Percentiles rank a stretch among this genome's conserved stretches.
These are phyloP conservation scores for Brachionus asplanchnoidis DNA, from an alignment of 1,140 invertebrate genomes.

Conservation along the genomic window DNA sequence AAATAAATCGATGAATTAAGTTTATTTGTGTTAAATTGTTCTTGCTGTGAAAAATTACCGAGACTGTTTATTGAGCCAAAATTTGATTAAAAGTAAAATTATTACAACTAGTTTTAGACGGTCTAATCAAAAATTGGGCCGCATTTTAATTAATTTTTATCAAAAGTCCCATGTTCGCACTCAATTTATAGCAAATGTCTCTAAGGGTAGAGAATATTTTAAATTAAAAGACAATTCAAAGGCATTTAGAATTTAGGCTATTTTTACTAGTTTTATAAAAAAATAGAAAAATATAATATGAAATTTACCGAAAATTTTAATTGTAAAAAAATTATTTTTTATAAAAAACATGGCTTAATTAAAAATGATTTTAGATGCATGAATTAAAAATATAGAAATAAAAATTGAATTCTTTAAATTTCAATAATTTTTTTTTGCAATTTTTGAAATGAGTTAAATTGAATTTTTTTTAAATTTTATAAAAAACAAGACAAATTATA, in stretches of 20 bases:
- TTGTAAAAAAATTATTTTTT: too few relatives aligned
- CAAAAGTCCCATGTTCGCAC: background rate
- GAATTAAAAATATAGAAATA: too few relatives aligned
- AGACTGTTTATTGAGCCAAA: background rate
- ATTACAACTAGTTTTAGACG: constrained; percentile 1
- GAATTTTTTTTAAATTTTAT: too few relatives aligned
- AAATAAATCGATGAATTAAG: background rate
- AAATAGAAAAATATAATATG: background rate
- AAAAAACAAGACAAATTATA: too few relatives aligned
- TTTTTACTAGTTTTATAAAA: background rate
- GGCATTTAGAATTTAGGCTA: too few relatives aligned
- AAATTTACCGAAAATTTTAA: too few relatives aligned
- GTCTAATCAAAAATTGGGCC: background rate
- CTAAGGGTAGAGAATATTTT: background rate
- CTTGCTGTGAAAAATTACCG: background rate
- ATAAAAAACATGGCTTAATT: too few relatives aligned
- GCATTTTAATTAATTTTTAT: background rate
- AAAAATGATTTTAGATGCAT: too few relatives aligned
- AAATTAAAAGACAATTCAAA: too few relatives aligned
- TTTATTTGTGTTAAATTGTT: background rate
- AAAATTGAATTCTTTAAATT: too few relatives aligned
- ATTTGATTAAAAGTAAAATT: background rate
- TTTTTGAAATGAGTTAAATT: too few relatives aligned
- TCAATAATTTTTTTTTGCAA: too few relatives aligned
- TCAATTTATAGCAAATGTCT: background rate